Conservation (phyloP, 1,140 invertebrate species). For the Drosophila nebulosa region DNA sequence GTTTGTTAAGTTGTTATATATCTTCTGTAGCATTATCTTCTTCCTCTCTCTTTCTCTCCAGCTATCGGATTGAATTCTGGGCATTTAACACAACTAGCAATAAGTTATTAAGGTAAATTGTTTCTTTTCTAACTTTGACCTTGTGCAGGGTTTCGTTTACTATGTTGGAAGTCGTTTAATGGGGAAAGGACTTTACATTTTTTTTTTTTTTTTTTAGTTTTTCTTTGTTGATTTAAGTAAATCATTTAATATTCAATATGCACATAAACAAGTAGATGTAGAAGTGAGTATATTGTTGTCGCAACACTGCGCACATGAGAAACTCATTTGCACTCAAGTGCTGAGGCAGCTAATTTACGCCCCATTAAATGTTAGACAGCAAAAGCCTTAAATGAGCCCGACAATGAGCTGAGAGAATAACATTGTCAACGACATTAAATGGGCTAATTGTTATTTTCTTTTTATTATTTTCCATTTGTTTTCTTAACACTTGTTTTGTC, state of each 20-base stretch:
- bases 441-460: not conserved
- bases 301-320: constrained; percentile 9
- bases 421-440: constrained; percentile 15
- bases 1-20: no score
- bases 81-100: no score
- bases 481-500: not conserved
- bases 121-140: no score
- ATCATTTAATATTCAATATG: not conserved
- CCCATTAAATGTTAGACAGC: constrained; percentile 29
- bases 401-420: constrained; percentile 8
- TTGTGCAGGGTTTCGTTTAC: no score
- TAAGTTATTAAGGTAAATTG: no score
- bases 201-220: no score
- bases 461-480: not conserved
- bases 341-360: constrained; percentile 26
- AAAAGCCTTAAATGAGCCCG: constrained; percentile 18
- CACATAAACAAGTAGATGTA: not conserved
- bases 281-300: not conserved
- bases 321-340: constrained; percentile 14
- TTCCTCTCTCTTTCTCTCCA: no score
- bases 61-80: no score
- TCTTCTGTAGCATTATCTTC: no score
- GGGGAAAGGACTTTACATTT: no score
- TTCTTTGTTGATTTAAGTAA: not conserved
- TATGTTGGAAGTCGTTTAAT: no score